These are phyloP conservation scores for Halichoeres trimaculatus DNA, from an alignment of 2,113 vertebrate genomes.

Conservation along the genomic window DNA sequence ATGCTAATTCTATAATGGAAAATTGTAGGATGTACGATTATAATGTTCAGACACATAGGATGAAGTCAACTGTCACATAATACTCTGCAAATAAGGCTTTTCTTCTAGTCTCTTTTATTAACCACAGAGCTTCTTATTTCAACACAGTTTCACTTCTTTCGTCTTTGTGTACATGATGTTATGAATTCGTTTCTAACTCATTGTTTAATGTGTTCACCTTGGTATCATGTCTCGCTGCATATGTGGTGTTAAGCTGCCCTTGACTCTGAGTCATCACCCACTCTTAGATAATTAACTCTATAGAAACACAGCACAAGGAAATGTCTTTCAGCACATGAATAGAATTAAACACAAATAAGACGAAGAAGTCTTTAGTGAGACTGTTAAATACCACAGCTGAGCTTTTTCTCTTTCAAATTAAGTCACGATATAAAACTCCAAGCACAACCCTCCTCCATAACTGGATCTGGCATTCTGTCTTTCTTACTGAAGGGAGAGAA, in stretches of 20 bases:
- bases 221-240: background rate
- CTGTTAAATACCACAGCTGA: background rate
- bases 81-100: background rate
- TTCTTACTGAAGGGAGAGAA: constrained; percentile 29
- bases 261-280: background rate
- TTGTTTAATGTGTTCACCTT: background rate
- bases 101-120: too few relatives aligned
- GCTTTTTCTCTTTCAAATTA: background rate
- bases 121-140: too few relatives aligned
- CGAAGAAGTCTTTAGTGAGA: background rate
- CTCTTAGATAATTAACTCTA: background rate
- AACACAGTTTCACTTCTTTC: too few relatives aligned
- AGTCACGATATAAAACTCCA: constrained; percentile 1
- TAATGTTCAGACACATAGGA: background rate
- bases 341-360: too few relatives aligned
- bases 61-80: background rate
- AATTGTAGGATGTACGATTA: constrained; percentile 21
- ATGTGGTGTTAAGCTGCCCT: background rate
- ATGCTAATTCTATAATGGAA: constrained; percentile 32
- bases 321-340: too few relatives aligned
- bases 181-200: background rate
- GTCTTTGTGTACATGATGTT: background rate
- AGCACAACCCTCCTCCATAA: constrained; percentile 24
- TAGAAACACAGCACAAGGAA: too few relatives aligned
- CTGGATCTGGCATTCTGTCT: constrained; percentile 22